A percentile compares a stretch with the other conserved stretches of the same genome.
These are phyloP conservation scores for Microtus pennsylvanicus DNA, from an alignment of 2,113 vertebrate genomes.

Conservation along the genomic window DNA sequence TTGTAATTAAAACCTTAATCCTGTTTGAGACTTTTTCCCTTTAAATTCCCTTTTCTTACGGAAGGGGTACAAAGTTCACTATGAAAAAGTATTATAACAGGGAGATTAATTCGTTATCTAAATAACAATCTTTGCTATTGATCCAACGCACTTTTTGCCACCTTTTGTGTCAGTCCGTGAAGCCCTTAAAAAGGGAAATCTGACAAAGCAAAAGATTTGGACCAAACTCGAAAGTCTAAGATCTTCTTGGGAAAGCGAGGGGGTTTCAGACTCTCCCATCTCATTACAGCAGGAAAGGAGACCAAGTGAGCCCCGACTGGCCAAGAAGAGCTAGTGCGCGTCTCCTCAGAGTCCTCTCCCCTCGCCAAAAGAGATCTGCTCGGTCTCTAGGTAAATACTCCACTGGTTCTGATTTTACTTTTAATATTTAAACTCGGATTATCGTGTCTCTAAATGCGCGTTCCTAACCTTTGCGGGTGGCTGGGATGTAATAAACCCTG, in stretches of 20 bases:
- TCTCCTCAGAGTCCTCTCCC: neutral
- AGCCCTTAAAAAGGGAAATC: constrained; percentile 73
- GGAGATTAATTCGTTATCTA: constrained; percentile 83
- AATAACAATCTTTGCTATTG: constrained; percentile 82
- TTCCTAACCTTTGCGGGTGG: constrained; percentile 86
- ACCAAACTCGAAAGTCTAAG: neutral
- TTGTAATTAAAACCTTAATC: constrained; percentile 89
- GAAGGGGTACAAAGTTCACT: constrained; percentile 66
- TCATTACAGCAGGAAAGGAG: neutral
- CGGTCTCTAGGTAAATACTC: constrained; percentile 83
- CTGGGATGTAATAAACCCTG: constrained; percentile 69
- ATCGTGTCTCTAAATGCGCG: constrained; percentile 74
- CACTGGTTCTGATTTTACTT: constrained; percentile 81
- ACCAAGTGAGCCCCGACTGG: neutral
- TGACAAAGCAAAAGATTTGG: constrained; percentile 81
- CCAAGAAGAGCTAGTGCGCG: neutral
- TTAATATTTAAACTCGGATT: constrained; percentile 87
- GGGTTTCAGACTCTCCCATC: neutral
- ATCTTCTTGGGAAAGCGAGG: neutral
- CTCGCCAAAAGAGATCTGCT: constrained; percentile 24
- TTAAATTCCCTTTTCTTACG: constrained; percentile 80
- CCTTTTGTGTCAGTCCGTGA: constrained; percentile 83
- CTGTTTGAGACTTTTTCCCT: constrained; percentile 80
- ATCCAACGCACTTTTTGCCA: constrained; percentile 76
- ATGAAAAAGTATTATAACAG: constrained; percentile 68